Percentiles rank a stretch among this genome's conserved stretches.
These are phyloP conservation scores for Gymnocephalus cernua DNA, from an alignment of 2,113 vertebrate species.

Conservation along the genomic window DNA sequence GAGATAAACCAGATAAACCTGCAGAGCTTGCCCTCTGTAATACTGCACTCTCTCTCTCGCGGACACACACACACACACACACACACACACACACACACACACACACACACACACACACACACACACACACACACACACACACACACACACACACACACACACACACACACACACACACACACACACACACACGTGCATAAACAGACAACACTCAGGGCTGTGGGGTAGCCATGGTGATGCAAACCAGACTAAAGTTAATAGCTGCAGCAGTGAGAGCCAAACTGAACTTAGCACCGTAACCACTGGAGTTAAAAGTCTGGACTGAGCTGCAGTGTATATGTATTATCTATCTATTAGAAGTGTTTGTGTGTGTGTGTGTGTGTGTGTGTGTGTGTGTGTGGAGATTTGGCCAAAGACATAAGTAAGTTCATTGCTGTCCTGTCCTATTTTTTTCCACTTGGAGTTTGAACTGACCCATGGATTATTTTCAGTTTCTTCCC, in stretches of 20 bases:
- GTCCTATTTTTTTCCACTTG: background rate
- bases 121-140: too few relatives aligned
- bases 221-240: conserved; percentile 44
- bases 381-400: conserved; percentile 12
- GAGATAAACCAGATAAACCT: conserved; percentile 73
- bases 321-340: background rate
- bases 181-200: background rate
- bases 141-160: too few relatives aligned
- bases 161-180: background rate
- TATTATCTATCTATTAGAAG: background rate
- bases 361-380: background rate
- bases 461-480: conserved; percentile 7
- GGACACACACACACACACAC: background rate
- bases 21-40: conserved; percentile 48
- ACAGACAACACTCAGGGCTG: background rate
- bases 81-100: background rate
- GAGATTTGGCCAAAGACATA: background rate
- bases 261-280: conserved; percentile 18
- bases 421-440: background rate
- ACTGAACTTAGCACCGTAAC: conserved; percentile 31
- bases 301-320: conserved; percentile 11
- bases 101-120: too few relatives aligned
- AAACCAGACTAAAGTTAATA: conserved; percentile 48
- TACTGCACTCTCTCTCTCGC: background rate
- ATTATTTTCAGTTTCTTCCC: background rate